These are phyloP conservation scores for Dinoponera quadriceps DNA, from an alignment of 1,140 invertebrate species.

Conservation along the genomic window DNA sequence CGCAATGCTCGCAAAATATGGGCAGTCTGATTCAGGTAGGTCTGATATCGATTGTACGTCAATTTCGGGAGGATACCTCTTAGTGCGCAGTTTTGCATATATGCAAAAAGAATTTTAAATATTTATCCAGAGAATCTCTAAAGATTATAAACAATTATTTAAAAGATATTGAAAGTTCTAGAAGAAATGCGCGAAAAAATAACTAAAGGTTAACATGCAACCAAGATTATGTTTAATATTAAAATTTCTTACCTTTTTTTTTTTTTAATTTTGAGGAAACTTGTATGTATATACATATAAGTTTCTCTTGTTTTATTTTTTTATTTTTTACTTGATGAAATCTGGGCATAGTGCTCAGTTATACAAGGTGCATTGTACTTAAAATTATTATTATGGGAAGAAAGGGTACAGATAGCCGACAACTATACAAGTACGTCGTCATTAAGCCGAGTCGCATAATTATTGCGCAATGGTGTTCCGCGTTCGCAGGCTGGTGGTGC, in stretches of 20 bases:
- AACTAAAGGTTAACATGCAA: too few species aligned
- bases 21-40: slow-evolving; percentile 76
- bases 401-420: not conserved
- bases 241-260: not conserved
- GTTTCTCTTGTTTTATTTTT: not conserved
- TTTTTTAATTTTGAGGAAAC: not conserved
- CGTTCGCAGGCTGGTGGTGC: not conserved
- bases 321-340: not conserved
- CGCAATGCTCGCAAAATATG: slow-evolving; percentile 78
- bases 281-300: not conserved
- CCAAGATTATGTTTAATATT: too few species aligned
- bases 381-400: not conserved
- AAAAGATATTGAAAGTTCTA: not conserved
- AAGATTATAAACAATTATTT: slow-evolving; percentile 39
- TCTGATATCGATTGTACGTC: slow-evolving; percentile 4
- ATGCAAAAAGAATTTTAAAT: too few species aligned
- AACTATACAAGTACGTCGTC: not conserved
- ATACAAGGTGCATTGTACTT: not conserved
- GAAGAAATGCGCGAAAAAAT: too few species aligned
- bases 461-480: slow-evolving; percentile 24
- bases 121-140: too few species aligned
- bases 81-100: too few species aligned
- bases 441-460: slow-evolving; percentile 8
- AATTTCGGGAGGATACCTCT: too few species aligned
- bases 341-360: not conserved